These are phyloP conservation scores for Oophaga sylvatica DNA, from an alignment of 2,797 vertebrate genomes.

Conservation along the genomic window DNA sequence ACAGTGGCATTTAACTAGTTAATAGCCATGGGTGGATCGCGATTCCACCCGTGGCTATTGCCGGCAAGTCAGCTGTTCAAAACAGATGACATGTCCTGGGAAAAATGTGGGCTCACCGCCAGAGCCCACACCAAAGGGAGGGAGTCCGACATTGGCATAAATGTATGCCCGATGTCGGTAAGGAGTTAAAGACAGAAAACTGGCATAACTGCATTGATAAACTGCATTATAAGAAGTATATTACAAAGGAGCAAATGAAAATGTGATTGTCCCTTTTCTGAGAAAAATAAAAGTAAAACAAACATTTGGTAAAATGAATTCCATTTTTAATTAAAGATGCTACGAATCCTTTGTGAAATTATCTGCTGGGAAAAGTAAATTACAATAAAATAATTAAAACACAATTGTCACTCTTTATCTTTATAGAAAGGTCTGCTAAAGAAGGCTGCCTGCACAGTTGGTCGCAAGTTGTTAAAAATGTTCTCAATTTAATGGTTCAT, in stretches of 20 bases:
- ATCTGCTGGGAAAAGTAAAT: background rate
- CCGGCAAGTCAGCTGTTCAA: too few relatives aligned
- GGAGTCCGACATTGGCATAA: too few relatives aligned
- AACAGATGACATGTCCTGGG: too few relatives aligned
- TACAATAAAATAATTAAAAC: constrained; percentile 9
- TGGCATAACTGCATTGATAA: background rate
- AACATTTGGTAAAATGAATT: background rate
- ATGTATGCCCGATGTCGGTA: too few relatives aligned
- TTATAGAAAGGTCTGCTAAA: background rate
- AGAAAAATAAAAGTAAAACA: background rate
- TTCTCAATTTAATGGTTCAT: constrained; percentile 42
- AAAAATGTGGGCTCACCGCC: too few relatives aligned
- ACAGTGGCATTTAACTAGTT: too few relatives aligned
- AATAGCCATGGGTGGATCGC: too few relatives aligned
- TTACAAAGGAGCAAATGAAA: background rate
- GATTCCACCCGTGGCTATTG: too few relatives aligned
- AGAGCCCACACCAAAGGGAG: too few relatives aligned
- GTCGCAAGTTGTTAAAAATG: constrained; percentile 20
- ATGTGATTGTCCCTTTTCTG: background rate
- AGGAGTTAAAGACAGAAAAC: too few relatives aligned
- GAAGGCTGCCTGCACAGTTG: background rate
- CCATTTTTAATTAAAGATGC: background rate
- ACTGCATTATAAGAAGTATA: background rate
- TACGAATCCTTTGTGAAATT: background rate
- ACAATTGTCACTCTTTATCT: background rate